Conservation (phyloP, 2,113 vertebrate species). For the Panthera tigris region DNA sequence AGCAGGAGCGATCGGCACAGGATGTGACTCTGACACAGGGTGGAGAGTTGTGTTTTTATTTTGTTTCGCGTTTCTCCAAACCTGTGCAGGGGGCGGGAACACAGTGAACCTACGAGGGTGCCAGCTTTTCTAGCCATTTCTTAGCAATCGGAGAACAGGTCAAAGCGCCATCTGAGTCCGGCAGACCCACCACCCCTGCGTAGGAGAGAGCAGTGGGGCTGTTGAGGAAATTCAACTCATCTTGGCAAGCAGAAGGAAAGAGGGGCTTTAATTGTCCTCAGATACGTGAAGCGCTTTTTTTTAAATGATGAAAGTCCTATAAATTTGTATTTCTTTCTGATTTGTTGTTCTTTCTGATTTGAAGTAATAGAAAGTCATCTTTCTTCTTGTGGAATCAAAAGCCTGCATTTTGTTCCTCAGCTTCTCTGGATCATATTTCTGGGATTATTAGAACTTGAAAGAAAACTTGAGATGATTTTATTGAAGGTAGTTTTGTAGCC, state of each 20-base stretch:
- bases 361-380: not conserved
- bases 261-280: not conserved
- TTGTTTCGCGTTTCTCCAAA: not conserved
- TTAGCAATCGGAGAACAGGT: not conserved
- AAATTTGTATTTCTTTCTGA: not conserved
- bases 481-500: not conserved
- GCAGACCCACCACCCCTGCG: not conserved
- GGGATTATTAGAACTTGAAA: not conserved
- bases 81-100: not conserved
- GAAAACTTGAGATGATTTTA: not conserved
- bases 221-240: not conserved
- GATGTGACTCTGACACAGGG: not conserved
- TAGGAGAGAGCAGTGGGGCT: not conserved
- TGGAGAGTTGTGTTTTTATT: not conserved
- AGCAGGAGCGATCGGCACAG: not conserved
- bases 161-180: not conserved
- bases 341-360: not conserved
- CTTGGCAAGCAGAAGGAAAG: not conserved
- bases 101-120: not conserved
- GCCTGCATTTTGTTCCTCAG: not conserved
- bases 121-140: not conserved
- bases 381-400: not conserved
- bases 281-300: not conserved
- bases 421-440: not conserved
- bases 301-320: not conserved